These are phyloP conservation scores for Cynopterus sphinx DNA, from an alignment of 2,797 vertebrate genomes.

Conservation along the genomic window DNA sequence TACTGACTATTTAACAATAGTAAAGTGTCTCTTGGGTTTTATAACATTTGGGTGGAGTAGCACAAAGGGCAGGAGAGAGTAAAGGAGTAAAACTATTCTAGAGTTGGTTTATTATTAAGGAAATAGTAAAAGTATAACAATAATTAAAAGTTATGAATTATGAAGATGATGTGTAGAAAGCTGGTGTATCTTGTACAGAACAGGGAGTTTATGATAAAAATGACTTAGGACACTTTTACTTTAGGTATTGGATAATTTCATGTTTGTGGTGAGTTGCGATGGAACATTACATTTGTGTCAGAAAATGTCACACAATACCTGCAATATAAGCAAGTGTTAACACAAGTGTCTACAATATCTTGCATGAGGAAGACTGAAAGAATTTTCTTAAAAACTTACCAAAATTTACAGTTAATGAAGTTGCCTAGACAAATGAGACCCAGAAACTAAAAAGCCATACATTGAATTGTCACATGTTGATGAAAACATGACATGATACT, in stretches of 20 bases:
- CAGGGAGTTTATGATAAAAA: constrained; percentile 98
- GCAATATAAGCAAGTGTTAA: constrained; percentile 97
- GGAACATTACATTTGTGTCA: constrained; percentile 96
- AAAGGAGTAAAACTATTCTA: background rate
- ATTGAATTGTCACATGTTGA: constrained; percentile 96
- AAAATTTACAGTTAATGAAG: constrained; percentile 92
- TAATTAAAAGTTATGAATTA: background rate
- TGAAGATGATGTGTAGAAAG: constrained; percentile 97
- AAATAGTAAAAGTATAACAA: background rate
- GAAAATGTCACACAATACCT: constrained; percentile 97
- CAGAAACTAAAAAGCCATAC: constrained; percentile 95
- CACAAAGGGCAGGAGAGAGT: background rate
- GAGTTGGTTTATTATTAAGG: background rate
- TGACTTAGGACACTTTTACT: constrained; percentile 94
- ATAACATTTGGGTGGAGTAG: background rate
- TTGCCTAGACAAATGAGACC: constrained; percentile 91
- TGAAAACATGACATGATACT: constrained; percentile 89
- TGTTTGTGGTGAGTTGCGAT: constrained; percentile 97
- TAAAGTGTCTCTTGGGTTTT: background rate
- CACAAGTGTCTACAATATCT: constrained; percentile 95
- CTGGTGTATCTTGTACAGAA: constrained; percentile 95
- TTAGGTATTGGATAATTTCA: constrained; percentile 96
- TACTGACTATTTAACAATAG: background rate
- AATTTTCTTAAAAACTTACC: constrained; percentile 96
- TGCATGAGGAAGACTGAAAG: constrained; percentile 95